A percentile compares a stretch with the other conserved stretches of the same genome.
Evolutionary conservation across 2,888 invertebrate genomes (phyloP).

Genomic region (Alentia gelatinosa): DNA sequence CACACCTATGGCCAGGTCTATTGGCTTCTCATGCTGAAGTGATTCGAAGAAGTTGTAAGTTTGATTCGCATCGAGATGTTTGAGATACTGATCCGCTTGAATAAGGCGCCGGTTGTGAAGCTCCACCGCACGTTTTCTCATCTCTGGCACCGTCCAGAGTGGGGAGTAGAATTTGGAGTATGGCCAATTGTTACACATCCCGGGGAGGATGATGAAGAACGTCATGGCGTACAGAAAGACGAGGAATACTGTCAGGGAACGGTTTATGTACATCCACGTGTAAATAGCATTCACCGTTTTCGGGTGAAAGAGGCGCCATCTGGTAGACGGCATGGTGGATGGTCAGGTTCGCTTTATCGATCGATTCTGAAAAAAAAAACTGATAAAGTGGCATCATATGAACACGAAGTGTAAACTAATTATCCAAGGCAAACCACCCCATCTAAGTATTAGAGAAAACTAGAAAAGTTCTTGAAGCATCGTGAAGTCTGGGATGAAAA

Average conservation of each 20-base stretch:
- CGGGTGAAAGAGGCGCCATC: not conserved
- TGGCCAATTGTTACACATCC: constrained; percentile 48
- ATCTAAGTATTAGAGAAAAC: too few species aligned
- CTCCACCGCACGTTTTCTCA: constrained; percentile 14
- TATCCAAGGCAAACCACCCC: too few species aligned
- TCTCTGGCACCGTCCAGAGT: not conserved
- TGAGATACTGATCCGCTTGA: constrained; percentile 46
- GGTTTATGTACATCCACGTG: constrained; percentile 16
- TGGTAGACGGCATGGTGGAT: not conserved
- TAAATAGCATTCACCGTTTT: not conserved
- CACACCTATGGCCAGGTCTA: constrained; percentile 49
- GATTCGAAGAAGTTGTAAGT: not conserved
- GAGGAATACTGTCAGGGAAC: constrained; percentile 26
- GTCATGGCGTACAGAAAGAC: constrained; percentile 44
- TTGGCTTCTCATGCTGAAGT: not conserved
- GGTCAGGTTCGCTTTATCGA: too few species aligned
- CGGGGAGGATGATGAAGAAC: constrained; percentile 50
- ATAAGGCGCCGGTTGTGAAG: constrained; percentile 30
- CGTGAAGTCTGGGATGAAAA: too few species aligned
- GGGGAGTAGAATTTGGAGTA: constrained; percentile 52
- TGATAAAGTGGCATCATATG: too few species aligned
- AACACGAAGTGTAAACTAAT: too few species aligned
- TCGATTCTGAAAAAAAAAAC: too few species aligned
- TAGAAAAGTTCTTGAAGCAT: too few species aligned
- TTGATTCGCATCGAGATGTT: not conserved